Conservation (phyloP, 1,140 invertebrate genomes). For the Periplaneta americana region DNA sequence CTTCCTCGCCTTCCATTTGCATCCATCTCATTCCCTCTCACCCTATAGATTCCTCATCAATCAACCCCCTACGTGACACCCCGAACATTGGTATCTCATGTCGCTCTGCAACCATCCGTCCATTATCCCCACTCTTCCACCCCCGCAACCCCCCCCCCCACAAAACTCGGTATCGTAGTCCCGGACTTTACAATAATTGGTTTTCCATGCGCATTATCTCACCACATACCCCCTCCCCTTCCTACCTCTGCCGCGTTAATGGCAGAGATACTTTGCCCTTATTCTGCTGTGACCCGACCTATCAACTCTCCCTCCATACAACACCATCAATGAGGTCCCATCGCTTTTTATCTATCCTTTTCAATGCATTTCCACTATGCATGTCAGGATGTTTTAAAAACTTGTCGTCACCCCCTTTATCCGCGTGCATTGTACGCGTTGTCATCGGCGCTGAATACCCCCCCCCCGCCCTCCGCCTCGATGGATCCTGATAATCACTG, state of each 20-base stretch:
- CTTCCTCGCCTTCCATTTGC: background rate
- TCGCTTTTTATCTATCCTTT: background rate
- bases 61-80: background rate
- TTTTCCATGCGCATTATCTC: conserved; percentile 9
- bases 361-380: background rate
- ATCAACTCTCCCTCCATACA: background rate
- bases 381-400: background rate
- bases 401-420: background rate
- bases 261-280: background rate
- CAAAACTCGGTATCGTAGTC: background rate
- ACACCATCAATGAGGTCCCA: background rate
- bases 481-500: background rate
- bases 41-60: conserved; percentile 9
- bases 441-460: background rate
- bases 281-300: background rate
- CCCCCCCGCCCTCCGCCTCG: background rate
- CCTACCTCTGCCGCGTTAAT: background rate
- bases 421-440: background rate
- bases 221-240: background rate
- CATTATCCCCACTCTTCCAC: background rate
- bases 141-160: background rate
- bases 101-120: background rate
- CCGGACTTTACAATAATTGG: conserved; percentile 9
- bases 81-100: background rate
- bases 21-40: background rate